Percentiles rank a stretch among this genome's conserved stretches.
Evolutionary conservation across 2,113 vertebrate species (phyloP).

Genomic region (Phrynosoma platyrhinos): DNA sequence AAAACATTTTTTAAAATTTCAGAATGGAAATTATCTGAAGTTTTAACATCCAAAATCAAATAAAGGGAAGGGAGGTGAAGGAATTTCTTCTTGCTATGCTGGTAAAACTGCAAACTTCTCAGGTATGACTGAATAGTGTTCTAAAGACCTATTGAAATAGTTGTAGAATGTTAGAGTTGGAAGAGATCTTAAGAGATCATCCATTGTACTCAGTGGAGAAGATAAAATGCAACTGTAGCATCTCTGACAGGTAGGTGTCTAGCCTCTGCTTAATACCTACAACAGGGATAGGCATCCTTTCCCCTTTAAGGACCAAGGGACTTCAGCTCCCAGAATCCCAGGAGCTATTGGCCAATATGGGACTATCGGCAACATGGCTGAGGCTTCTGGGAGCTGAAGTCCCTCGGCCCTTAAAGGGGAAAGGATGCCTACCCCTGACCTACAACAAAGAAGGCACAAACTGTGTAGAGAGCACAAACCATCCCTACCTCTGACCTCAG

Average conservation of each 20-base stretch:
- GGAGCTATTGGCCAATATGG: too few relatives aligned
- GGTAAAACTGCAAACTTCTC: neutral
- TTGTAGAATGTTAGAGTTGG: neutral
- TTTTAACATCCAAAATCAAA: conserved; percentile 65
- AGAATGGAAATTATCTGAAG: conserved; percentile 78
- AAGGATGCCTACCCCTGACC: too few relatives aligned
- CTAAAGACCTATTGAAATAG: neutral
- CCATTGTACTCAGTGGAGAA: neutral
- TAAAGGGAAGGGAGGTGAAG: conserved; percentile 37
- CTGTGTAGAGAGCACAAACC: neutral
- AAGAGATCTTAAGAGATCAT: neutral
- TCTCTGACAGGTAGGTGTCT: neutral
- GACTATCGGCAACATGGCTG: too few relatives aligned
- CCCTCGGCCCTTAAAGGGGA: too few relatives aligned
- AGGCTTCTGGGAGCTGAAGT: too few relatives aligned
- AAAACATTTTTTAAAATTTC: conserved; percentile 51
- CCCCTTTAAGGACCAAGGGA: too few relatives aligned
- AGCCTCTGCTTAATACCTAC: neutral
- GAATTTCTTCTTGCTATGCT: neutral
- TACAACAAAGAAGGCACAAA: neutral
- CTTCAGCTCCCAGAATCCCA: too few relatives aligned
- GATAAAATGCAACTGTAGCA: neutral
- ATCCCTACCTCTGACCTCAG: neutral
- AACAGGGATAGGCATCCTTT: too few relatives aligned
- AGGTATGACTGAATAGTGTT: neutral